Evolutionary conservation across 2,888 invertebrate genomes (phyloP), one percentile per base, ranked within the genome.

Genomic region (Diloba caeruleocephala): DNA sequence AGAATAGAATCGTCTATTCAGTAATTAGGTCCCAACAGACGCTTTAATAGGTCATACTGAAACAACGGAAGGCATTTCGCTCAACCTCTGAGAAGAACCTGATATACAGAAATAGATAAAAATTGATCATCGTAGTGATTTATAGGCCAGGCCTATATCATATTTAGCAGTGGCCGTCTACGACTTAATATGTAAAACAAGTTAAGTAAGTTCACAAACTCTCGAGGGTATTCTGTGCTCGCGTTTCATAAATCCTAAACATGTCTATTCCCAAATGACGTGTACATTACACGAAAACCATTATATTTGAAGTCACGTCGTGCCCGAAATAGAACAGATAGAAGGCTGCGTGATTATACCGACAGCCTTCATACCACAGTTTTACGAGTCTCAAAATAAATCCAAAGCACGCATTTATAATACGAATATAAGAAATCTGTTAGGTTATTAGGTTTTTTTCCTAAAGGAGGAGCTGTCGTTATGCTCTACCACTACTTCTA

Each of bases 271-370:
- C 59, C 66, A 14, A 41, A 37, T 29, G 15, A 21, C 37, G 32
- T 44, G 44, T 45, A 29, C 12, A 25, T 33, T 25, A 43, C 34
- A 66, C 61, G 41, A 34, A 41, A 60, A 28, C 43, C 51, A 68
- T 53, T 42, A 53, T 43, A 32, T 45, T 51, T 41, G 38, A 31
- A 69, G 44, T 45, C 64, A 69, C 41, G 64, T 63, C 32, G 12
- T 15, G 17, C 45, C 45, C 23, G 8, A 69, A 63, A 63, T 69
- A 69, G 64, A 33, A 19, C 9, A 19, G 17, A 37, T 49, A 42
- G 41, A 54, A 45, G 45, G 23, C 48, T 49, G 33, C 49, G 65
- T 63, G 64, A 56, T 49, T 45, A 56, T 15, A 19, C 15, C 10
- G 48, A 42, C 44, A 48, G 31, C 19, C 29, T 55, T 55, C 64